phyloP scores from a whole-genome alignment of 30 jellyfish, hydroid and myxozoan species.

The Euphysa ruthae region DNA sequence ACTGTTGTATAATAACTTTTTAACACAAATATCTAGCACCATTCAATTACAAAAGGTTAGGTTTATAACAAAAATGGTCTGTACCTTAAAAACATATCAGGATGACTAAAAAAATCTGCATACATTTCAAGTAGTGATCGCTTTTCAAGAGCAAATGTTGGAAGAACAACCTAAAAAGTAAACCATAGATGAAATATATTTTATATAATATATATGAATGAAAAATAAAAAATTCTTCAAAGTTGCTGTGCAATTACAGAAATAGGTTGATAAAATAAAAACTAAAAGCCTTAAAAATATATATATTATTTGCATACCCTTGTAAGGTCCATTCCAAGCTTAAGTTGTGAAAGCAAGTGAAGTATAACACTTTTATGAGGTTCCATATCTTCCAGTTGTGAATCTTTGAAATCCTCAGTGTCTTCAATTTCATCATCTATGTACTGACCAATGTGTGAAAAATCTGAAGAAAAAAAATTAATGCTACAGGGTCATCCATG shows the following conservation, averaged over 20 bases:
- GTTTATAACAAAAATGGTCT: no score
- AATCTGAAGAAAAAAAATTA: conserved; percentile 20
- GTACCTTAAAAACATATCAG: conserved; percentile 70
- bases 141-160: conserved; percentile 82
- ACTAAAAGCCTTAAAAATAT: no score
- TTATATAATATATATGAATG: no score
- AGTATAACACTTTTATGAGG: conserved; percentile 72
- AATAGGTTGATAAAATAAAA: no score
- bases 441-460: conserved; percentile 40
- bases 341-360: conserved; percentile 71
- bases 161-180: conserved; percentile 82
- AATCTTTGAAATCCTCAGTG: conserved; percentile 21
- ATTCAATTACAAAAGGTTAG: no score
- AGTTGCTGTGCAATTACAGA: no score
- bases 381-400: conserved; percentile 68
- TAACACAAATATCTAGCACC: no score
- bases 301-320: conserved; percentile 44
- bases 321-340: conserved; percentile 95
- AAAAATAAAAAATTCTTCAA: no score
- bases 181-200: neutral
- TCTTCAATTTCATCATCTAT: conserved; percentile 60
- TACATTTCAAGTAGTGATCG: conserved; percentile 94
- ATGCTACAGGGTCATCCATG: no score
- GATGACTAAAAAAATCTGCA: conserved; percentile 83
- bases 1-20: no score